Percentiles rank a stretch among this genome's conserved stretches.
Evolutionary conservation across 2,113 vertebrate species (phyloP).

Genomic region (Crotalus horridus): DNA sequence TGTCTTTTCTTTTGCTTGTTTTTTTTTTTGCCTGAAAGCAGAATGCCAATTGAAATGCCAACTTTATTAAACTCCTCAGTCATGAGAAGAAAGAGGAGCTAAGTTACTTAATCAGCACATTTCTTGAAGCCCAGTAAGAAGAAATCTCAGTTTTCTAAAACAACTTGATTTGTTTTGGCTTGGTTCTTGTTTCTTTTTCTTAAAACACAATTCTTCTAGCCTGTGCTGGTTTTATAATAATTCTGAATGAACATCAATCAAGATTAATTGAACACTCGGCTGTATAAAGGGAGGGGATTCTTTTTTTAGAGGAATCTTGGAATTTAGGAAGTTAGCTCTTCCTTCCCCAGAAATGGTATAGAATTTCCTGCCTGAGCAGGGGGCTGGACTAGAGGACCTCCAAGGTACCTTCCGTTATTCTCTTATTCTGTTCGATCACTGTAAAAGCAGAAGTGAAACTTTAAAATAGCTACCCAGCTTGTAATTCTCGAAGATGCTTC

Average conservation of each 20-base stretch:
- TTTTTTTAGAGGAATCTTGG: neutral
- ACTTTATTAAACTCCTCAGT: conserved; percentile 53
- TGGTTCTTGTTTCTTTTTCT: conserved; percentile 7
- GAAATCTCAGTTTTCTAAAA: conserved; percentile 15
- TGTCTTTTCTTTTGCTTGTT: neutral
- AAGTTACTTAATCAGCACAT: conserved; percentile 61
- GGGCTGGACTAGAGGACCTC: neutral
- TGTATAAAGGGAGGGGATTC: neutral
- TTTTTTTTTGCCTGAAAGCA: conserved; percentile 56
- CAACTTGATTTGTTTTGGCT: conserved; percentile 35
- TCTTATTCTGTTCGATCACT: neutral
- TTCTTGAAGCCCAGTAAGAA: conserved; percentile 31
- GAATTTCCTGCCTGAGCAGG: neutral
- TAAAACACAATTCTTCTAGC: neutral
- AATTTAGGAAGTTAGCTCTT: neutral
- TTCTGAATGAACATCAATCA: neutral
- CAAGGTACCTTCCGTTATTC: neutral
- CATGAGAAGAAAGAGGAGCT: conserved; percentile 18
- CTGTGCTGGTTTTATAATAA: neutral
- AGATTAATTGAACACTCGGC: neutral
- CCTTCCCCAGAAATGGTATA: neutral
- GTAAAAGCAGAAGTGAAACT: neutral
- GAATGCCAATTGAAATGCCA: conserved; percentile 57
- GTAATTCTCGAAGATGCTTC: neutral
- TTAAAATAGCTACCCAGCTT: neutral